Base-by-base conservation (phyloP, 2,888 invertebrate species). In the Enchytraeus crypticus region DNA sequence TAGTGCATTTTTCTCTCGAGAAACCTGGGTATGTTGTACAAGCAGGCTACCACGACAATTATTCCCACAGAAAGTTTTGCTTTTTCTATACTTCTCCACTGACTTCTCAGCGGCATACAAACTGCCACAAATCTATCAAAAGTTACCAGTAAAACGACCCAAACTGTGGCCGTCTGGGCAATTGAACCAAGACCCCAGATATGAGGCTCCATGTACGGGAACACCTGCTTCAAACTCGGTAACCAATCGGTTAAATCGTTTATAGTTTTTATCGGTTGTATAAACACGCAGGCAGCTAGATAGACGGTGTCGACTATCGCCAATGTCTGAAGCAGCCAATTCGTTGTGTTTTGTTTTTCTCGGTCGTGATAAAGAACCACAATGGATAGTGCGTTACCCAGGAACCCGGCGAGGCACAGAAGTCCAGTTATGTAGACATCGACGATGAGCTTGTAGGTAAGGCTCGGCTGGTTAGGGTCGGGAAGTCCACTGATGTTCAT, bases 101-200 rank as follows among this genome's bases (percentile, higher is more conserved):
- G 64, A 33, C 46, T 63, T 30, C 57, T 56, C 21, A 63, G 57
- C 5, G 69, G 69, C 23, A 61, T 58, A 53, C 68, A 69, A n/a
- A 69, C 62, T 29, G 69, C 69, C 2, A 69, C 60, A 58, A 66
- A 69, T n/a, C 69, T 56, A 38, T 69, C 69, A 8, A 61, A 53
- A n/a, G 69, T 69, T 34, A 69, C 64, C 47, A 69, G 61, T 33
- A 69, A 30, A 23, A 69, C 66, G 23, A 65, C 49, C 69, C 69
- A 69, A 21, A 68, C 68, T 1, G 69, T 64, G 33, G 57, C 60
- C 30, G 69, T 69, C 57, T 68, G 68, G 4, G 64, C 61, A 14
- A 65, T 65, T 46, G 68, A 68, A 4, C 65, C 66, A 11, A 61
- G 53, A n/a, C 61, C 62, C 66, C 65, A 66, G 47, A 65, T 51